Conservation (phyloP, 1,140 invertebrate genomes). For the Drosophila sp. region DNA sequence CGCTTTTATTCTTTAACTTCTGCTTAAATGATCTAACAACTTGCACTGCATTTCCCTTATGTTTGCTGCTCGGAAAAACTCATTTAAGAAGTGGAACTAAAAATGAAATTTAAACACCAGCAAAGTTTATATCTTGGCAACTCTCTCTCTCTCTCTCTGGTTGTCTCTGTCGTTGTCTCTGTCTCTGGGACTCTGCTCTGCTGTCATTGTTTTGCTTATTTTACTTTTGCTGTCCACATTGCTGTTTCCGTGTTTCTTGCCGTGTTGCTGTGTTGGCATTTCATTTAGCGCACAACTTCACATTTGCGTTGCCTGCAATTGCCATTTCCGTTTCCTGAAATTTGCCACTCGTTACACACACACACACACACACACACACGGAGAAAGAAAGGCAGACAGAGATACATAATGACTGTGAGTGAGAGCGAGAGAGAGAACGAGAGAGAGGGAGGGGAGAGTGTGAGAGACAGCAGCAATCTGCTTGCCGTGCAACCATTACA, state of each 20-base stretch:
- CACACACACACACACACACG: conserved; percentile 21
- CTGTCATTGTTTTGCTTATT: conserved; percentile 3
- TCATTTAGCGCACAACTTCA: conserved; percentile 80
- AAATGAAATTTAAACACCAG: conserved; percentile 75
- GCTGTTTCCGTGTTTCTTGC: conserved; percentile 66
- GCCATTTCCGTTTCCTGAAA: conserved; percentile 82
- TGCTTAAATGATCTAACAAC: conserved; percentile 13
- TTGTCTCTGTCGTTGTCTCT: conserved; percentile 5
- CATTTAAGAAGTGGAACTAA: conserved; percentile 37
- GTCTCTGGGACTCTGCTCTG: background rate
- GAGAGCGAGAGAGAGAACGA: conserved; percentile 1
- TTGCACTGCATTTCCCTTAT: conserved; percentile 32
- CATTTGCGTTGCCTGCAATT: conserved; percentile 79
- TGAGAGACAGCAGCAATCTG: conserved; percentile 48
- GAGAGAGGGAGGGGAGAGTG: background rate
- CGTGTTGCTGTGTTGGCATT: conserved; percentile 81
- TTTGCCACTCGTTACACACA: conserved; percentile 79
- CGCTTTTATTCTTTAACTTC: background rate
- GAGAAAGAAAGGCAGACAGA: background rate
- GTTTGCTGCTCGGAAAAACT: background rate
- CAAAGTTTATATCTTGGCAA: conserved; percentile 59
- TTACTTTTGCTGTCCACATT: conserved; percentile 54
- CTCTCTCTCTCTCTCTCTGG: background rate
- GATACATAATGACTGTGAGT: background rate
- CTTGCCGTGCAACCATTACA: conserved; percentile 31